Evolutionary conservation across 2,888 invertebrate species (phyloP), one percentile per base, ranked within the genome.

Genomic region (Anthrax anthrax): DNA sequence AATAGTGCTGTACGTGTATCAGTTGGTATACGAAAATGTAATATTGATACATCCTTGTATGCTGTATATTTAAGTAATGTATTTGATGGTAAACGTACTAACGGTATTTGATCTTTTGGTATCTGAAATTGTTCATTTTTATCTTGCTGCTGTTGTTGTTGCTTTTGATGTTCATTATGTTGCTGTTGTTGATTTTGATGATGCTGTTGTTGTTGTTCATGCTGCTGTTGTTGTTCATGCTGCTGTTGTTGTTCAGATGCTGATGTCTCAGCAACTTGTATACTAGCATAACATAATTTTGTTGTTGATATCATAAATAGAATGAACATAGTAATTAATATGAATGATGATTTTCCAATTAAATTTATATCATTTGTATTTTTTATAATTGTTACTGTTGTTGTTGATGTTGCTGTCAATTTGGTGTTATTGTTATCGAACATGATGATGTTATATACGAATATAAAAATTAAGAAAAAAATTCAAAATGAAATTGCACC

Each of bases 41-140:
- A 62, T 49, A 77, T 70, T 29, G 76, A 71, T 29, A 76, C 72
- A 60, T 77, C 74, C 56, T 74, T 73, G 56, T 76, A 77, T 17
- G 74, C 70, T 42, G 69, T 66, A 52, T 71, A 76, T 54, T 73
- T 73, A 42, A 65, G 62, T 36, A 74, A 60, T 13, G 67, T 61
- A 51, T 72, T 73, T 44, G 68, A 63, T 50, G 72, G 71, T 51
- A 70, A 61, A 37, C 70, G 64, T 6, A 70, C 63, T 29, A 63
- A 53, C 9, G 66, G 56, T 40, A 59, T 61, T 52, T 64, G 62
- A 53, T 63, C 61, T 39, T 56, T 61, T 40, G 59, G 59, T 40
- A 56, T 50, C 42, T 60, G 58, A 27, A 56, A 47, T 49, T 58
- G 56, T 47, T 64, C 58, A 38, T 54, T 53, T 19, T 51, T 48